Percentiles rank a stretch among this genome's conserved stretches.
These are phyloP conservation scores for Onthophagus taurus DNA, from an alignment of 1,140 invertebrate species.

Conservation along the genomic window DNA sequence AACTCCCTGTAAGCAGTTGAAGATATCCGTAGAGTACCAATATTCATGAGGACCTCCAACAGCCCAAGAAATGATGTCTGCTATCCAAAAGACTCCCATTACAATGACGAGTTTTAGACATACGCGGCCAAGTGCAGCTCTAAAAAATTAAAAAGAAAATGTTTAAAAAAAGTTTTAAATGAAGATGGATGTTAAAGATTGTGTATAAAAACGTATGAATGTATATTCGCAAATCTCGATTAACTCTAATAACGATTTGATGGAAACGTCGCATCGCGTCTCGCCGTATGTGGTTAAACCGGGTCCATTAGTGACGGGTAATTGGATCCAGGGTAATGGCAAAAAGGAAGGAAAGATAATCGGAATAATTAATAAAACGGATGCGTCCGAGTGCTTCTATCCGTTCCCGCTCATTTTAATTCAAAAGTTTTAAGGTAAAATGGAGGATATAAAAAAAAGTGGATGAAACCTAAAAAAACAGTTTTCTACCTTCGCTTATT, in stretches of 20 bases:
- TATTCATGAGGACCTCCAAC: conserved; percentile 65
- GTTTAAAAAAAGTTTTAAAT: not conserved
- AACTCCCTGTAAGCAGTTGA: conserved; percentile 79
- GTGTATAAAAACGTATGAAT: not conserved
- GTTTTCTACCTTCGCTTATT: too few species aligned
- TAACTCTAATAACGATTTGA: not conserved
- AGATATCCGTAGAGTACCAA: conserved; percentile 71
- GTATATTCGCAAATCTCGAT: not conserved
- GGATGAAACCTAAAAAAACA: too few species aligned
- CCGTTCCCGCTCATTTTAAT: too few species aligned
- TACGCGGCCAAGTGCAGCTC: conserved; percentile 64
- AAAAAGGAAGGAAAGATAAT: too few species aligned
- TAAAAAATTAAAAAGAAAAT: conserved; percentile 39
- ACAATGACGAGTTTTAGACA: conserved; percentile 77
- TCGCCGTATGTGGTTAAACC: not conserved
- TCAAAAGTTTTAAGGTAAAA: too few species aligned
- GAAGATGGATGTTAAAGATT: not conserved
- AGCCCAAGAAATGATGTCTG: conserved; percentile 65
- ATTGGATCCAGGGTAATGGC: not conserved
- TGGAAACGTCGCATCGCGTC: not conserved
- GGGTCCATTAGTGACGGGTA: not conserved
- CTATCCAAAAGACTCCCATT: conserved; percentile 78
- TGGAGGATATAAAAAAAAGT: too few species aligned
- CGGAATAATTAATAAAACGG: too few species aligned
- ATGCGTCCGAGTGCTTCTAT: too few species aligned